Base-by-base conservation (phyloP, 1,140 invertebrate genomes). In the Sycobia sp. region DNA sequence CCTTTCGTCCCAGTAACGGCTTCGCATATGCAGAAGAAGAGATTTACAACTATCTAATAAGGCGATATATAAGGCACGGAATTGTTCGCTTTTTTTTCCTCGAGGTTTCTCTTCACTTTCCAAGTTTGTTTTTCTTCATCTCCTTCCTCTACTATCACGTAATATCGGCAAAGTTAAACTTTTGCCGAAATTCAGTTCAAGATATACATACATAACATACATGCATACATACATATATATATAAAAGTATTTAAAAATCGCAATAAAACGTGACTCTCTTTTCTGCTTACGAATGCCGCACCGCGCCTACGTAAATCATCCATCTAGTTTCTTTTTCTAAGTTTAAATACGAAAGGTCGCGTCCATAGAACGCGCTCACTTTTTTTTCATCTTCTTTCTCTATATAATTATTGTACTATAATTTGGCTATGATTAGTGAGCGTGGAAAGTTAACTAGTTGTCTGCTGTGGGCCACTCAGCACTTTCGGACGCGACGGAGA, bases 371-470 rank as follows among this genome's bases (percentile, higher is more conserved):
- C 46, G 29, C 29, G 56, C 46, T 66, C 44, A 46, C 50, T 58
- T 68, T 72, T 73, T 44, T 75, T 20, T 11, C 67, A 58, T 68
- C 55, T 70, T 67, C 53, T 67, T 50, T 72, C 27, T 7, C 38
- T 62, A 62, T n/a, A n/a, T n/a, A 16, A 46, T 71, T 66, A 68
- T 77, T 78, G 75, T 77, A 77, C 74, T 78, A 76, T 60, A 72
- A 75, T 76, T 78, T 76, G 74, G 74, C 75, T 75, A 76, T 69
- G 65, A 72, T n/a, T 62, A 62, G 51, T 72, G 69, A 67, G 54
- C 51, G 20, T 67, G 62, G 66, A 55, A 68, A 66, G 49, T 72
- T 74, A 73, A n/a, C 69, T 75, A 72, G 62, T 59, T 62, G 47
- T 43, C 43, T 62, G 36, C 50, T 69, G 58, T 71, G 69, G n/a